Base-by-base conservation (phyloP, 1,140 invertebrate genomes). In the Drosophila arawakana region DNA sequence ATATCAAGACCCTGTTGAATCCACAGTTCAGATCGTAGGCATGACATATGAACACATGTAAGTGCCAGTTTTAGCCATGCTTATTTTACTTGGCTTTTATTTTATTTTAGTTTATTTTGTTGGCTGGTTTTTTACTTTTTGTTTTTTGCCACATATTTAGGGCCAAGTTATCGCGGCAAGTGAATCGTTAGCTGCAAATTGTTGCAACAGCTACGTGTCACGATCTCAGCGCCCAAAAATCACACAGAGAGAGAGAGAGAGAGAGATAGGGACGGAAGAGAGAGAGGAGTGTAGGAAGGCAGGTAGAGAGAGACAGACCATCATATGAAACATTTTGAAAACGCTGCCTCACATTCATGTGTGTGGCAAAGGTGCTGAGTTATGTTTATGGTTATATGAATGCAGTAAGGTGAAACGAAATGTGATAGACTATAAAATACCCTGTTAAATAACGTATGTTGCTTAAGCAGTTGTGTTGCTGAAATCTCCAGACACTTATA, bases 141-240 rank as follows among this genome's bases (percentile, higher is more conserved):
- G 25, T 30, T 30, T 30, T 30, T 62, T 63, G 35, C 18, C 30
- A 34, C 55, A 60, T 47, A 41, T 66, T 76, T 77, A 77, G 74
- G 70, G 74, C 74, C 49, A 30, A 55, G 49, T 61, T 61, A 77
- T 77, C 74, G 74, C 58, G 37, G 58, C 70, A 77, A 77, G 70
- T 77, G 70, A 73, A 77, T 77, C 74, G 74, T 49, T 58, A 37
- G 49, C 74, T 39, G 57, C 57, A 73, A 68, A 73, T 73, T 67
- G 67, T 73, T 73, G 77, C 78, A 78, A 74, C 75, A 78, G 72
- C 76, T 66, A 59, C 78, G 62, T 89, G 83, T 88, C 83, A 88
- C 83, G 83, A 88, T 88, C 84, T 78, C 79, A 76, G 81, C 75
- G 78, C 76, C 81, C 60, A 85, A 65, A 81, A 85, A 81, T 80